phyloP scores from a whole-genome alignment of 2,888 invertebrate genomes.

The Troides aeacus region DNA sequence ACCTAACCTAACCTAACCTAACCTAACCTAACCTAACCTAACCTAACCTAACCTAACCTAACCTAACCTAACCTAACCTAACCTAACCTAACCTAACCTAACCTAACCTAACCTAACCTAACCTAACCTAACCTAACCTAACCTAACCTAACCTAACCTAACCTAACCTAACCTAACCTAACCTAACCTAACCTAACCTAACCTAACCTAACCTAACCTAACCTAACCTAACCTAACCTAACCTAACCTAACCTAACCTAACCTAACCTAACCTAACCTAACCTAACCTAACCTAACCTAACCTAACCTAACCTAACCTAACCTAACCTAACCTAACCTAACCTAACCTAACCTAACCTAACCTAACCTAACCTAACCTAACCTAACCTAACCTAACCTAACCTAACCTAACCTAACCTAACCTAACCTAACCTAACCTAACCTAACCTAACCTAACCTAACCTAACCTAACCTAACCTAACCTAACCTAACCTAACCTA shows the following conservation, averaged over 20 bases:
- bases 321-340: conserved; percentile 27
- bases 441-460: conserved; percentile 27
- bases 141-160: conserved; percentile 28
- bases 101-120: conserved; percentile 31
- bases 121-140: conserved; percentile 30
- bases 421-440: conserved; percentile 28
- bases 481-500: conserved; percentile 25
- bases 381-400: conserved; percentile 27
- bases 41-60: conserved; percentile 31
- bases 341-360: conserved; percentile 24
- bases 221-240: conserved; percentile 32
- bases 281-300: conserved; percentile 30
- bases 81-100: conserved; percentile 30
- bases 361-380: conserved; percentile 22
- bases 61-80: conserved; percentile 31
- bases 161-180: conserved; percentile 30
- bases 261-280: conserved; percentile 31
- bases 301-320: conserved; percentile 27
- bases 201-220: conserved; percentile 31
- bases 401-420: conserved; percentile 26
- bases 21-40: conserved; percentile 30
- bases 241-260: conserved; percentile 29
- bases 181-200: conserved; percentile 33
- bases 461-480: conserved; percentile 28
- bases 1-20: conserved; percentile 27